A percentile compares a stretch with the other conserved stretches of the same genome.
These are phyloP conservation scores for Polydrusus pterygomalis DNA, from an alignment of 2,888 invertebrate genomes.

Conservation along the genomic window DNA sequence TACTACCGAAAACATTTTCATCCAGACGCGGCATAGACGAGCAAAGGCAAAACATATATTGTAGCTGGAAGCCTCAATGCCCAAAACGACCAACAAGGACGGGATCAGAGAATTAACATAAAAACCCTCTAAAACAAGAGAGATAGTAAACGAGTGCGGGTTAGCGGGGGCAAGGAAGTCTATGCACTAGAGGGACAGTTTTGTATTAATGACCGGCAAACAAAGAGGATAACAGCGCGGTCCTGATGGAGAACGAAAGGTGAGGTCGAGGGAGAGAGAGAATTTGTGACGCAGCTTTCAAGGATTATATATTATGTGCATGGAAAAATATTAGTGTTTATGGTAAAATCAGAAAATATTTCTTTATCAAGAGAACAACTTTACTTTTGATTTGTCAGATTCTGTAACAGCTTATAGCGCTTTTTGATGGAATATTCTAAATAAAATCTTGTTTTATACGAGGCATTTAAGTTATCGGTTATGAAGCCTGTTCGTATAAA, in stretches of 20 bases:
- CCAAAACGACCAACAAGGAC: slow-evolving; percentile 44
- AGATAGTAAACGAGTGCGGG: slow-evolving; percentile 31
- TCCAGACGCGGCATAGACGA: slow-evolving; percentile 22
- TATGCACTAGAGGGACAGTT: slow-evolving; percentile 65
- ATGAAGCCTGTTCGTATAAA: too few relatives aligned
- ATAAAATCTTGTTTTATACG: too few relatives aligned
- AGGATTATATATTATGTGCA: slow-evolving; percentile 29
- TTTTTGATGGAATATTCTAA: too few relatives aligned
- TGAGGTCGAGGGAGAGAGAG: slow-evolving; percentile 45
- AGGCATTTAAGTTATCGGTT: too few relatives aligned
- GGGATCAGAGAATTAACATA: slow-evolving; percentile 45
- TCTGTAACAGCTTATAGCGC: too few relatives aligned
- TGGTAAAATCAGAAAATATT: slow-evolving; percentile 7
- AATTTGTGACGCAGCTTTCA: slow-evolving; percentile 26
- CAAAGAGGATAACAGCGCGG: slow-evolving; percentile 58
- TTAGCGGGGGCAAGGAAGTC: slow-evolving; percentile 57
- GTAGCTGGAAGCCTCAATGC: slow-evolving; percentile 34
- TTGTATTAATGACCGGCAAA: slow-evolving; percentile 66
- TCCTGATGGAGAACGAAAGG: slow-evolving; percentile 51
- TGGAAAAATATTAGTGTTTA: slow-evolving; percentile 25
- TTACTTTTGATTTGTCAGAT: too few relatives aligned
- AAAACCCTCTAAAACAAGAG: slow-evolving; percentile 48
- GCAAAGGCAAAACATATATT: slow-evolving; percentile 33
- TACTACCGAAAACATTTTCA: slow-evolving; percentile 12
- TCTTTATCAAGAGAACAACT: too few relatives aligned